A percentile compares a stretch with the other conserved stretches of the same genome.
Evolutionary conservation across 1,140 invertebrate species (phyloP).

Genomic region (Ditylenchus dipsaci): DNA sequence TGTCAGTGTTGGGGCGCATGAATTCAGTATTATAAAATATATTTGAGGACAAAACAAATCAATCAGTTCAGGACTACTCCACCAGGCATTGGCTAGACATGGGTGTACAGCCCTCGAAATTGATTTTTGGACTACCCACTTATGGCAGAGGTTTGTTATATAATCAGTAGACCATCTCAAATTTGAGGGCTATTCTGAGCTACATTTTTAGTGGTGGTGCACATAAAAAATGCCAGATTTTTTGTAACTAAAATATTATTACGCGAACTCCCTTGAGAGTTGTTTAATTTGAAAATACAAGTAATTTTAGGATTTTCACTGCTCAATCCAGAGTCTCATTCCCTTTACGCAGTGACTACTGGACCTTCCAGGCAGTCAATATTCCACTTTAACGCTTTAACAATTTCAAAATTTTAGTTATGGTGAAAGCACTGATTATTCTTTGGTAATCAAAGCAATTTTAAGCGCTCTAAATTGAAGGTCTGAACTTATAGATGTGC

Average conservation of each 20-base stretch:
- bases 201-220: too few relatives aligned
- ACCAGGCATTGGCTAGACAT: slow-evolving; percentile 22
- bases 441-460: background rate
- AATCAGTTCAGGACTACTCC: slow-evolving; percentile 33
- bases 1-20: slow-evolving; percentile 31
- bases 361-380: background rate
- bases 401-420: background rate
- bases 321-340: background rate
- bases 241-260: too few relatives aligned
- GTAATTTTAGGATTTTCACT: slow-evolving; percentile 18
- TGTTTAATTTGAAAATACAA: too few relatives aligned
- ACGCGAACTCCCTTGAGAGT: too few relatives aligned
- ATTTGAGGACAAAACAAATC: background rate
- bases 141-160: slow-evolving; percentile 35
- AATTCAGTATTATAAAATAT: slow-evolving; percentile 34
- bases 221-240: too few relatives aligned
- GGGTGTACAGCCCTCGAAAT: slow-evolving; percentile 32
- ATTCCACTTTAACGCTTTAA: slow-evolving; percentile 12
- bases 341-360: slow-evolving; percentile 12
- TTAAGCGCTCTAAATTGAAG: slow-evolving; percentile 2
- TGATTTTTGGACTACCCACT: slow-evolving; percentile 46
- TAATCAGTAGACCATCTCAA: too few relatives aligned
- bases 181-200: too few relatives aligned
- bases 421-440: background rate
- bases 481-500: slow-evolving; percentile 14